These are phyloP conservation scores for Protomyctophum bolini DNA, from an alignment of 2,113 vertebrate species.

Conservation along the genomic window DNA sequence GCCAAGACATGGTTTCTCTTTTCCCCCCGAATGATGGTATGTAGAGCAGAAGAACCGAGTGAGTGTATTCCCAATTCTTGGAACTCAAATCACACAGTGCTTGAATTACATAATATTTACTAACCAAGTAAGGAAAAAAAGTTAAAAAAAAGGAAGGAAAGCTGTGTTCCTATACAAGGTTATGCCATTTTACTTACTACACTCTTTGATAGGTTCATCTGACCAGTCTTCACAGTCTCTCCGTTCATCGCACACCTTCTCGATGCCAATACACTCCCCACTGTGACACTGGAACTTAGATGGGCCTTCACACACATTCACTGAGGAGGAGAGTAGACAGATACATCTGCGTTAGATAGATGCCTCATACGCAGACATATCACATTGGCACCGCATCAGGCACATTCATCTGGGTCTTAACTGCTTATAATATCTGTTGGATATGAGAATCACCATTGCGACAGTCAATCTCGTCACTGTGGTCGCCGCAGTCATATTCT, in stretches of 20 bases:
- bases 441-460: slow-evolving; percentile 69
- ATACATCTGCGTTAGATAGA: background rate
- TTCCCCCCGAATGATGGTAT: background rate
- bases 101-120: no score
- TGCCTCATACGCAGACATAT: no score
- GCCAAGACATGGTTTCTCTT: slow-evolving; percentile 14
- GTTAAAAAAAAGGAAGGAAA: background rate
- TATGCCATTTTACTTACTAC: slow-evolving; percentile 75
- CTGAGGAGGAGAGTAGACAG: slow-evolving; percentile 49
- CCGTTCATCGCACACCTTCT: slow-evolving; percentile 80
- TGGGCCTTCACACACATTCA: slow-evolving; percentile 77
- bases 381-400: no score
- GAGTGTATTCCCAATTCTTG: background rate
- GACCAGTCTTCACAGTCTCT: slow-evolving; percentile 85
- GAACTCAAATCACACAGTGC: background rate
- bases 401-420: no score
- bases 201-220: slow-evolving; percentile 84
- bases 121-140: no score
- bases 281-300: slow-evolving; percentile 81
- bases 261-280: slow-evolving; percentile 84
- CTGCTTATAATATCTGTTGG: background rate
- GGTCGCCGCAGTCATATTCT: slow-evolving; percentile 78
- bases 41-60: background rate
- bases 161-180: background rate
- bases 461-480: slow-evolving; percentile 85